A percentile compares a stretch with the other conserved stretches of the same genome.
phyloP scores from a whole-genome alignment of 2,888 invertebrate species.

The Onchidella celtica region DNA sequence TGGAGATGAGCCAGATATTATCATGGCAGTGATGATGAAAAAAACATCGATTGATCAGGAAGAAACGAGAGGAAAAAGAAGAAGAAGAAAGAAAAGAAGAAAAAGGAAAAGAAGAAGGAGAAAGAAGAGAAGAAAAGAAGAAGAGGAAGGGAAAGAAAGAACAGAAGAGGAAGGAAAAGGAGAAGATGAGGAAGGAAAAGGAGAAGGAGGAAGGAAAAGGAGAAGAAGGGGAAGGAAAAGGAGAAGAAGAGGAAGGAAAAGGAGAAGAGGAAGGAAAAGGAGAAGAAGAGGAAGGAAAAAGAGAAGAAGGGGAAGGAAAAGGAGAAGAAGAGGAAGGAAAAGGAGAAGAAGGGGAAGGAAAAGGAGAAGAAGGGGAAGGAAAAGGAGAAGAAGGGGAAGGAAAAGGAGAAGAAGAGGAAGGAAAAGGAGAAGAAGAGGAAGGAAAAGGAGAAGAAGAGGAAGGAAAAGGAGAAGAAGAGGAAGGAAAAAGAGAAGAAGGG shows the following conservation, averaged over 20 bases:
- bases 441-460: too few relatives aligned
- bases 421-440: too few relatives aligned
- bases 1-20: too few relatives aligned
- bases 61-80: too few relatives aligned
- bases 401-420: too few relatives aligned
- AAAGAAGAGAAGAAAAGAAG: background rate
- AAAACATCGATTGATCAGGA: too few relatives aligned
- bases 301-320: background rate
- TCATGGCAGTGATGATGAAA: too few relatives aligned
- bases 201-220: slow-evolving; percentile 17
- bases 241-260: slow-evolving; percentile 20
- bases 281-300: background rate
- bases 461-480: too few relatives aligned
- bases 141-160: slow-evolving; percentile 18
- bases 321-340: background rate
- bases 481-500: too few relatives aligned
- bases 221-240: slow-evolving; percentile 4
- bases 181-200: slow-evolving; percentile 24
- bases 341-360: background rate
- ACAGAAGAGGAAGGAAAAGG: slow-evolving; percentile 29
- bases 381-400: too few relatives aligned
- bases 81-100: too few relatives aligned
- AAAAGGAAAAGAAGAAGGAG: too few relatives aligned
- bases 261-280: background rate
- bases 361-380: background rate